phyloP scores from a whole-genome alignment of 2,888 invertebrate species.

The Altica lythri region DNA sequence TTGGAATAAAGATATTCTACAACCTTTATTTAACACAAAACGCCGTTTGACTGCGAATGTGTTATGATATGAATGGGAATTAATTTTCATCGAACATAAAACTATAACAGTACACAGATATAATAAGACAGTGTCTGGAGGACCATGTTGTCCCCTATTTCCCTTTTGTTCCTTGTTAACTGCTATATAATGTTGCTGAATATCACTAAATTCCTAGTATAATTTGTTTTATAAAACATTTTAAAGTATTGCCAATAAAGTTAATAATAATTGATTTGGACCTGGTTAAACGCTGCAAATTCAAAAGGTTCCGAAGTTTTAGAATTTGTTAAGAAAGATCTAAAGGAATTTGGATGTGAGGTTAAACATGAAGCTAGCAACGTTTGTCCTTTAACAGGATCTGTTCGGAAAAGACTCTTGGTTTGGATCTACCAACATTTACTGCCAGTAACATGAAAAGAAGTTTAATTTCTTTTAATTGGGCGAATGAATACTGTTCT shows the following conservation, averaged over 20 bases:
- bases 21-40: too few species aligned
- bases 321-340: slow-evolving; percentile 76
- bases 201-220: slow-evolving; percentile 35
- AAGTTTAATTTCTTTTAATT: slow-evolving; percentile 72
- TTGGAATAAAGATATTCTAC: too few species aligned
- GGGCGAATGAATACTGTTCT: slow-evolving; percentile 73
- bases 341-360: slow-evolving; percentile 74
- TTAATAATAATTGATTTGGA: slow-evolving; percentile 55
- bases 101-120: too few species aligned
- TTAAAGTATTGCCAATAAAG: slow-evolving; percentile 40
- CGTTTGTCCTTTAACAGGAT: slow-evolving; percentile 68
- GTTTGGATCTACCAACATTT: slow-evolving; percentile 72
- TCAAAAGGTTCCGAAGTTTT: slow-evolving; percentile 71
- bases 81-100: too few species aligned
- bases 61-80: too few species aligned
- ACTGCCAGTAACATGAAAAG: slow-evolving; percentile 73
- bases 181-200: slow-evolving; percentile 15
- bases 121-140: too few species aligned
- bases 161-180: slow-evolving; percentile 31
- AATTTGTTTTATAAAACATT: slow-evolving; percentile 11
- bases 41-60: too few species aligned
- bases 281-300: slow-evolving; percentile 56
- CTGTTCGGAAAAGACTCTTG: slow-evolving; percentile 69
- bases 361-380: slow-evolving; percentile 73
- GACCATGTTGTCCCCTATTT: too few species aligned